Evolutionary conservation across 1,140 invertebrate species (phyloP).

Genomic region (Caenorhabditis latens): DNA sequence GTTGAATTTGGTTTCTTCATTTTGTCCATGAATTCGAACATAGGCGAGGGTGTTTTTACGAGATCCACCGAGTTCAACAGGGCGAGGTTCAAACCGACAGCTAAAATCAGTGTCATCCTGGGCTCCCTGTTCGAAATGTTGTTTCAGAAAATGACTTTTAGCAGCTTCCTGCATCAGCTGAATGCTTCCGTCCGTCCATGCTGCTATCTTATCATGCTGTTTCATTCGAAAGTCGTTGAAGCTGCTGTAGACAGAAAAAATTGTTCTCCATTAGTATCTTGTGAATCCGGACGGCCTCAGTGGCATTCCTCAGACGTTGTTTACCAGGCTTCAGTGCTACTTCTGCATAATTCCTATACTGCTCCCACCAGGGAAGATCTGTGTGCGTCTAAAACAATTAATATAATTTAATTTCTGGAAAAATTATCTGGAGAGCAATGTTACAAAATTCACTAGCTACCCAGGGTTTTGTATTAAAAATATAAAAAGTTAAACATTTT

Average conservation of each 20-base stretch:
- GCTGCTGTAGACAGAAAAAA: not conserved
- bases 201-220: not conserved
- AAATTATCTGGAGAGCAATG: not conserved
- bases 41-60: not conserved
- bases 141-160: not conserved
- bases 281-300: not conserved
- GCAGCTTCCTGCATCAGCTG: not conserved
- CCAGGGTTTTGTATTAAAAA: too few relatives aligned
- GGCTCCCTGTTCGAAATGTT: not conserved
- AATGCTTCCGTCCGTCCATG: not conserved
- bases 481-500: conserved; percentile 15
- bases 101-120: not conserved
- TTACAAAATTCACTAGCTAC: conserved; percentile 3
- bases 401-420: not conserved
- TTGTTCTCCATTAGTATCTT: not conserved
- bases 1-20: not conserved
- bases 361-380: not conserved
- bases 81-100: not conserved
- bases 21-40: not conserved
- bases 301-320: not conserved
- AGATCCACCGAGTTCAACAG: not conserved
- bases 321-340: not conserved
- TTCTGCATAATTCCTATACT: not conserved
- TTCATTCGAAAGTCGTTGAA: not conserved
- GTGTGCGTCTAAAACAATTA: not conserved